These are phyloP conservation scores for Pseudoatta argentina DNA, from an alignment of 1,140 invertebrate genomes.

Conservation along the genomic window DNA sequence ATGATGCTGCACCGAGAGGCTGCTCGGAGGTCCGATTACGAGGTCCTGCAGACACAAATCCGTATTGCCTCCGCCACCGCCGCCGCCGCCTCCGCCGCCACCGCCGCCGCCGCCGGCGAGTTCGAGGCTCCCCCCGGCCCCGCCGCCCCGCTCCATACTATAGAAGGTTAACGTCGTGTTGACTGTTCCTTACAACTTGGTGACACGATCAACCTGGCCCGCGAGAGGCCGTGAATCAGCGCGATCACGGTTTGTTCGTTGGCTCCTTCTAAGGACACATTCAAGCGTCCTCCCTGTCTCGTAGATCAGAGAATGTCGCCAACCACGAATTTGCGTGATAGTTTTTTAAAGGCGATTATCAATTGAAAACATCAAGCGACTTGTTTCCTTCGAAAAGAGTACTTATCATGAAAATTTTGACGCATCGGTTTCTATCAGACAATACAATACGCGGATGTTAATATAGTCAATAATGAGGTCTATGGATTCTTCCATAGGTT, in stretches of 20 bases:
- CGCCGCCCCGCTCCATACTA: constrained; percentile 85
- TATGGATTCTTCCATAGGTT: background rate
- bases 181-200: constrained; percentile 76
- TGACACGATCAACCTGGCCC: constrained; percentile 62
- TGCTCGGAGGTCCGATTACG: constrained; percentile 86
- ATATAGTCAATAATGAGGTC: background rate
- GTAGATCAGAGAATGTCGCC: background rate
- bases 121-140: constrained; percentile 86
- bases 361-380: background rate
- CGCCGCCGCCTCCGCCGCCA: constrained; percentile 88
- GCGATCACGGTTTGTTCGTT: constrained; percentile 11
- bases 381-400: background rate
- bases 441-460: background rate
- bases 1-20: constrained; percentile 86
- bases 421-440: background rate
- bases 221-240: constrained; percentile 48
- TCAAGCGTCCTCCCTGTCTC: background rate
- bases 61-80: constrained; percentile 88
- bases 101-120: constrained; percentile 87
- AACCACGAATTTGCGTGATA: background rate
- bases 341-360: constrained; percentile 3
- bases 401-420: background rate
- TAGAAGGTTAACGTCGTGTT: constrained; percentile 86
- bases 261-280: constrained; percentile 35
- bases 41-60: constrained; percentile 91